These are phyloP conservation scores for Drosophila sp. DNA, from an alignment of 1,140 invertebrate genomes.

Conservation along the genomic window DNA sequence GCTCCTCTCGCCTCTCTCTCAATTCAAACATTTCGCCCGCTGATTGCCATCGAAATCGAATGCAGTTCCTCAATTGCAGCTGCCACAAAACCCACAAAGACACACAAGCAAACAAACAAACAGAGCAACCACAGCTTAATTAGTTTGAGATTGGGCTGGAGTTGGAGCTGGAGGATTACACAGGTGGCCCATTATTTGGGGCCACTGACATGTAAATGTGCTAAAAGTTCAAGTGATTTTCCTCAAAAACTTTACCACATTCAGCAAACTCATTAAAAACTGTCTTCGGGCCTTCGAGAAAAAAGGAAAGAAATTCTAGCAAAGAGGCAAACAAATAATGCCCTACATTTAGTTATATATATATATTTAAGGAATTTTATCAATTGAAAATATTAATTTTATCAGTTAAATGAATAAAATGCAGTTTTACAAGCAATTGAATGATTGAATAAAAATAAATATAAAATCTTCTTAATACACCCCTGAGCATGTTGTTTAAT, in stretches of 20 bases:
- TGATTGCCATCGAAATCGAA: constrained; percentile 61
- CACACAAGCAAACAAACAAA: neutral
- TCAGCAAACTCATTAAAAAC: constrained; percentile 45
- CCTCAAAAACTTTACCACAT: constrained; percentile 52
- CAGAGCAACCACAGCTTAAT: constrained; percentile 57
- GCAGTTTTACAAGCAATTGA: no score
- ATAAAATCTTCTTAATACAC: neutral
- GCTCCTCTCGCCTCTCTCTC: constrained; percentile 30
- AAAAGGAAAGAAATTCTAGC: constrained; percentile 22
- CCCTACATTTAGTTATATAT: neutral
- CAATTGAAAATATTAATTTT: no score
- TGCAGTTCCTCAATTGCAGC: constrained; percentile 46
- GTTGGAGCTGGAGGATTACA: constrained; percentile 46
- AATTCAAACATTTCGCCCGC: constrained; percentile 74
- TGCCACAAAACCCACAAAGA: constrained; percentile 5
- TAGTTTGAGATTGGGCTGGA: constrained; percentile 62
- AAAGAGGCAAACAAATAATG: neutral
- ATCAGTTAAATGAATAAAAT: neutral
- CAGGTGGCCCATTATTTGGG: constrained; percentile 74
- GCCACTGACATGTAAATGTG: constrained; percentile 82
- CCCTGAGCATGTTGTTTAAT: constrained; percentile 18
- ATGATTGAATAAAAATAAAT: no score
- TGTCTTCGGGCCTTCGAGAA: constrained; percentile 27
- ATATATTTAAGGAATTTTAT: neutral
- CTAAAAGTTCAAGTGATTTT: constrained; percentile 77